Evolutionary conservation across 2,888 invertebrate genomes (phyloP), one percentile per base, ranked within the genome.

Genomic region (Glaucopsyche alexis): DNA sequence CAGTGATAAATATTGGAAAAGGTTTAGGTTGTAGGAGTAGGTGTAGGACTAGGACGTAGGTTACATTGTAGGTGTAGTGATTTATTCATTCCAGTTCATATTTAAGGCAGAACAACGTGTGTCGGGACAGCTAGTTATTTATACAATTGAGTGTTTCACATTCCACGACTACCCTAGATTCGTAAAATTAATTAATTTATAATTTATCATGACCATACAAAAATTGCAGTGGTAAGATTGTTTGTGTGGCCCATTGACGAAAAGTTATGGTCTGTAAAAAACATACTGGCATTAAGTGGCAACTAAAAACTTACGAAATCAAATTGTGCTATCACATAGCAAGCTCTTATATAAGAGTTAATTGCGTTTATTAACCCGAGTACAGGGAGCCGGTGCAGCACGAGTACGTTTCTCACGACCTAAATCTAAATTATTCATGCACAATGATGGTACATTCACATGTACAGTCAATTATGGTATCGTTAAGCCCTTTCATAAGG

Each of bases 361-460:
- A 69, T 69, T 69, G 69, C 69, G 69, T 38, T 49, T 49, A 69
- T 69, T 69, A 69, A 49, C 69, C 69, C 69, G 19, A 8, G 45
- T 67, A 29, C 4, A 16, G 49, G 47, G 60, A 60, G 60, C 14
- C 29, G 29, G 29, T 16, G 29, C 60, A 13, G 60, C 60, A 60
- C 45, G 45, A 14, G 19, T 4, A 14, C 45, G 67, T 42, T 69
- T 69, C 19, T 69, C 69, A 49, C 49, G 69, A 49, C 69, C 69
- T 69, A 69, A 7, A 69, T 69, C 47, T 69, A 29, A 38, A 60
- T 60, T 60, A 55, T 55, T 55, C 55, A 38, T 60, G 60, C 60
- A 29, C 60, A 60, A 38, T 16, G 60, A 60, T 60, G 60, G 60
- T 60, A 60, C 29, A 29, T 60, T 13, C 60, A 29, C 60, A 38